Evolutionary conservation across 2,888 invertebrate genomes (phyloP).

Genomic region (Pterobdella sp.): DNA sequence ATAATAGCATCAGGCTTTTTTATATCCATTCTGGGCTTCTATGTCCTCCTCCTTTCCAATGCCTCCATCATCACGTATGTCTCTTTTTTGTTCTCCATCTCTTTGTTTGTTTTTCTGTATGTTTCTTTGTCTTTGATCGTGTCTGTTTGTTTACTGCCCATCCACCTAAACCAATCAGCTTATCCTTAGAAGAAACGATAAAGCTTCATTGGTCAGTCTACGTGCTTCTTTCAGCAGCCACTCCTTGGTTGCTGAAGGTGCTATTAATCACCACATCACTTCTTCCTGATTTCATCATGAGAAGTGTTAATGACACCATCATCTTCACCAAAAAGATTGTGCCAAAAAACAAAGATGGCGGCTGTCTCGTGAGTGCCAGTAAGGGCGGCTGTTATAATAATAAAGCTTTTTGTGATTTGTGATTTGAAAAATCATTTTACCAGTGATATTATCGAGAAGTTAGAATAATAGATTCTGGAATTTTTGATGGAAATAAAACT

Average conservation of each 20-base stretch:
- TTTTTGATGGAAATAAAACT: no score
- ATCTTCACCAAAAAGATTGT: no score
- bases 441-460: no score
- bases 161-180: constrained; percentile 1
- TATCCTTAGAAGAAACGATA: constrained; percentile 9
- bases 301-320: constrained; percentile 38
- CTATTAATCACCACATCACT: constrained; percentile 42
- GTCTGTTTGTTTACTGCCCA: background rate
- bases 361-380: no score
- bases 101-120: background rate
- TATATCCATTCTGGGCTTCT: constrained; percentile 43
- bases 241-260: constrained; percentile 44
- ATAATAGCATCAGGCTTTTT: constrained; percentile 42
- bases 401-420: no score
- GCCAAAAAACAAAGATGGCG: no score
- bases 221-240: constrained; percentile 39
- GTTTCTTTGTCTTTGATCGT: background rate
- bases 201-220: constrained; percentile 30
- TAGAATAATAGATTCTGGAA: no score
- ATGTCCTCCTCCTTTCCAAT: constrained; percentile 40
- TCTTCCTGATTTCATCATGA: constrained; percentile 44
- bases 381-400: no score
- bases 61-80: constrained; percentile 26
- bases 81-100: background rate
- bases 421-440: no score